Conservation (phyloP, 2,888 invertebrate species). For the Chesias legatella region DNA sequence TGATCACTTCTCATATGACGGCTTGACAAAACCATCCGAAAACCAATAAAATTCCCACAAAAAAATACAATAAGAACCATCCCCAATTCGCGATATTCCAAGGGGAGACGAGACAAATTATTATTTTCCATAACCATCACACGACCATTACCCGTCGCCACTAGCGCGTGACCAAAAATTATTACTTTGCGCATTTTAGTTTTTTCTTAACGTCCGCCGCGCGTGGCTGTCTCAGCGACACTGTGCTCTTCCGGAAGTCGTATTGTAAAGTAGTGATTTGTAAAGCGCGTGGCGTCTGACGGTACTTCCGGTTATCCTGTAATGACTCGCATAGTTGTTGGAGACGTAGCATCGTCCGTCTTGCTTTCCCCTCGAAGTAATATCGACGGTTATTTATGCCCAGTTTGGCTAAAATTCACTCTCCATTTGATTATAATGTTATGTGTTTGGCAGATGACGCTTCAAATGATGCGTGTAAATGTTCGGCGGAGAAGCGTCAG, state of each 20-base stretch:
- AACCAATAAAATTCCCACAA: slow-evolving; percentile 37
- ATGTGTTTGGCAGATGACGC: slow-evolving; percentile 63
- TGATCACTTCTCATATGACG: too few species aligned
- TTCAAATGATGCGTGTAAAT: slow-evolving; percentile 51
- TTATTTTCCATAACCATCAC: slow-evolving; percentile 76
- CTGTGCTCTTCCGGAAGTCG: slow-evolving; percentile 73
- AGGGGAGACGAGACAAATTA: slow-evolving; percentile 71
- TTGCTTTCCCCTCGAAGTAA: slow-evolving; percentile 39
- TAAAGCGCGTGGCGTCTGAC: slow-evolving; percentile 78
- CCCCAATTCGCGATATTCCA: slow-evolving; percentile 34
- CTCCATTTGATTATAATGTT: slow-evolving; percentile 69
- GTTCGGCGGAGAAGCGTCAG: slow-evolving; percentile 28
- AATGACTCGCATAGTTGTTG: slow-evolving; percentile 52
- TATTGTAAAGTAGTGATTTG: slow-evolving; percentile 82
- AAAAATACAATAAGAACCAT: slow-evolving; percentile 47
- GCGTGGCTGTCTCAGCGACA: slow-evolving; percentile 48
- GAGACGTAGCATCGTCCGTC: slow-evolving; percentile 42
- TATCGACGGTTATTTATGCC: slow-evolving; percentile 63
- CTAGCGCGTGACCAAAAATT: slow-evolving; percentile 68
- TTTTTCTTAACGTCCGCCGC: slow-evolving; percentile 60
- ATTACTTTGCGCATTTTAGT: slow-evolving; percentile 50
- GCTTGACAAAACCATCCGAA: not conserved
- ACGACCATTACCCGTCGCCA: slow-evolving; percentile 65
- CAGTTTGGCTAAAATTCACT: slow-evolving; percentile 70
- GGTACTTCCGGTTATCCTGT: slow-evolving; percentile 68